Conservation (phyloP, 2,113 vertebrate species). For the Pontoporia blainvillei region DNA sequence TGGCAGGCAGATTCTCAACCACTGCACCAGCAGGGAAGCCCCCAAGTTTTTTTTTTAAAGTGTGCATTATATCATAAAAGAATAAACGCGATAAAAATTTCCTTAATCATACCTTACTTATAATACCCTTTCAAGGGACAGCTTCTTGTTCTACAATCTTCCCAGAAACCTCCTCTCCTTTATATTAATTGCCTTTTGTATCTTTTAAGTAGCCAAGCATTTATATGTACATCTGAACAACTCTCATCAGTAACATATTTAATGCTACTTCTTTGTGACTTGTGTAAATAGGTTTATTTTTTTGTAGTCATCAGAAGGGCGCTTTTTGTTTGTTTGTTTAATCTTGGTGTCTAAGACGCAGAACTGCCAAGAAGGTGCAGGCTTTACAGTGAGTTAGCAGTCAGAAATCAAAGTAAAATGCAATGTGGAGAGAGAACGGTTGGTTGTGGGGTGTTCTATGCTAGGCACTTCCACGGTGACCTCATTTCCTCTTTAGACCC, state of each 20-base stretch:
- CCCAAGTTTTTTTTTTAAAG: background rate
- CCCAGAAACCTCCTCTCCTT: background rate
- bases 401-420: background rate
- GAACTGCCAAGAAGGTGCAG: background rate
- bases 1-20: too few species aligned
- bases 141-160: background rate
- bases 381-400: background rate
- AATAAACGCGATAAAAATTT: background rate
- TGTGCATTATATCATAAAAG: background rate
- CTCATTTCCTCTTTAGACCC: background rate
- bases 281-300: background rate
- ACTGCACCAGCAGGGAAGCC: too few species aligned
- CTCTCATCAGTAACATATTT: background rate
- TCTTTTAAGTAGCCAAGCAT: background rate
- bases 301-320: background rate
- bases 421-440: background rate
- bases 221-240: background rate
- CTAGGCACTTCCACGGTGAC: background rate
- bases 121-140: background rate
- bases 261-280: constrained; percentile 2
- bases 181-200: background rate
- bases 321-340: background rate
- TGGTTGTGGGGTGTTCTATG: background rate
- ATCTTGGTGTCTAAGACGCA: background rate
- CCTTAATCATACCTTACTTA: background rate